These are phyloP conservation scores for Idaea aversata DNA, from an alignment of 2,888 invertebrate genomes.

Conservation along the genomic window DNA sequence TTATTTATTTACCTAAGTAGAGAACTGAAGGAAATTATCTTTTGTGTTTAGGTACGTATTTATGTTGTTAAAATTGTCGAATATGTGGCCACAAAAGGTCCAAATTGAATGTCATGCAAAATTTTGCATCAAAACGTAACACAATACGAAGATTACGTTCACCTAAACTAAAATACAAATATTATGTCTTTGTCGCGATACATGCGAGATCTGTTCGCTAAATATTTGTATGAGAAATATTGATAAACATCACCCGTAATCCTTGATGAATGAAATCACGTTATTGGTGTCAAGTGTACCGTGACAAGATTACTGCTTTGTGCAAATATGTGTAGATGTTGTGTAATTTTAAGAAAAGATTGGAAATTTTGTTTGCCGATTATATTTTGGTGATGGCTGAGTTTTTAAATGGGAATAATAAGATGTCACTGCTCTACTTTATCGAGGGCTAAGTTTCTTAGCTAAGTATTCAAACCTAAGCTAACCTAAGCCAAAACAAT, in stretches of 20 bases:
- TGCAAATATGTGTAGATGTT: slow-evolving; percentile 51
- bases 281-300: slow-evolving; percentile 77
- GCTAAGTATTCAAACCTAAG: too few relatives aligned
- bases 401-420: background rate
- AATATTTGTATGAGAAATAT: slow-evolving; percentile 66
- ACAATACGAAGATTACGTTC: slow-evolving; percentile 53
- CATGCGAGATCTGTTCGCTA: slow-evolving; percentile 43
- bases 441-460: too few relatives aligned
- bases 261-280: slow-evolving; percentile 51
- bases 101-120: slow-evolving; percentile 54
- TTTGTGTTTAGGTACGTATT: background rate
- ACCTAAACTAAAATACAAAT: slow-evolving; percentile 55
- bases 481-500: too few relatives aligned
- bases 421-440: background rate
- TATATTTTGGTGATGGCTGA: background rate
- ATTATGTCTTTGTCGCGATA: slow-evolving; percentile 66
- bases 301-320: slow-evolving; percentile 73
- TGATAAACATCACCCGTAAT: slow-evolving; percentile 73
- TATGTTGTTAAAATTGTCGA: background rate
- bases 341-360: background rate
- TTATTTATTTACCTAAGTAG: too few relatives aligned
- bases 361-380: background rate
- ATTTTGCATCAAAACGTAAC: slow-evolving; percentile 44
- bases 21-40: background rate
- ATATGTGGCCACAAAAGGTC: background rate